phyloP scores from a whole-genome alignment of 2,113 vertebrate genomes.

The Poicephalus gulielmi region DNA sequence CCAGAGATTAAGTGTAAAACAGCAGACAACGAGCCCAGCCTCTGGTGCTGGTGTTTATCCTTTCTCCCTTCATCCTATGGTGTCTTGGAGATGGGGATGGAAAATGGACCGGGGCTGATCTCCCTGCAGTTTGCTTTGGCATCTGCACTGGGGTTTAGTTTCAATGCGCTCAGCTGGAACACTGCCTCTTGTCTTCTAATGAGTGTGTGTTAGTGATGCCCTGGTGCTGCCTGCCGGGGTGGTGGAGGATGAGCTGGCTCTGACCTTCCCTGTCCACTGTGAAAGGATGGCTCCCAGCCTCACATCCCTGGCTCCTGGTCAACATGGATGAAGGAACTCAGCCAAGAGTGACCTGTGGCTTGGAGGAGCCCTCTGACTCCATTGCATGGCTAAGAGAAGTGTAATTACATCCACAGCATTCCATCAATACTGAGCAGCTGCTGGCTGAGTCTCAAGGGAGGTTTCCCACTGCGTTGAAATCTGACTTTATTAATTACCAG shows the following conservation, averaged over 20 bases:
- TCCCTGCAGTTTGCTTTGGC: not conserved
- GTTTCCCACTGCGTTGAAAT: not conserved
- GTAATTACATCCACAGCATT: not conserved
- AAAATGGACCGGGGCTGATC: not conserved
- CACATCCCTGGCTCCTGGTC: not conserved
- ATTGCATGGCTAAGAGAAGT: not conserved
- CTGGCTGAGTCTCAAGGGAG: not conserved
- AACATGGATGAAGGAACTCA: not conserved
- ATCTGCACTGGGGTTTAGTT: not conserved
- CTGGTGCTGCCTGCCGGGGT: fast-evolving
- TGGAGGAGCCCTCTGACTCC: not conserved
- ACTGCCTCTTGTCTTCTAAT: not conserved
- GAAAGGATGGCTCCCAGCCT: not conserved
- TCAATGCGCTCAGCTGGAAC: not conserved
- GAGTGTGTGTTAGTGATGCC: not conserved
- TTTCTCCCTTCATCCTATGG: not conserved
- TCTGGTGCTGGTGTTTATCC: not conserved
- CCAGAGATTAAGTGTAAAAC: not conserved
- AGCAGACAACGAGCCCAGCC: not conserved
- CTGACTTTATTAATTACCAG: constrained; percentile 58
- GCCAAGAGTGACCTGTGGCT: fast-evolving
- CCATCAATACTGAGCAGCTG: not conserved
- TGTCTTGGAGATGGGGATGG: not conserved
- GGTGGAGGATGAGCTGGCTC: not conserved
- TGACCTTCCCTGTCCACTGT: not conserved